Percentiles rank a stretch among this genome's conserved stretches.
phyloP scores from a whole-genome alignment of 1,140 invertebrate species.

The Lucilia cuprina region DNA sequence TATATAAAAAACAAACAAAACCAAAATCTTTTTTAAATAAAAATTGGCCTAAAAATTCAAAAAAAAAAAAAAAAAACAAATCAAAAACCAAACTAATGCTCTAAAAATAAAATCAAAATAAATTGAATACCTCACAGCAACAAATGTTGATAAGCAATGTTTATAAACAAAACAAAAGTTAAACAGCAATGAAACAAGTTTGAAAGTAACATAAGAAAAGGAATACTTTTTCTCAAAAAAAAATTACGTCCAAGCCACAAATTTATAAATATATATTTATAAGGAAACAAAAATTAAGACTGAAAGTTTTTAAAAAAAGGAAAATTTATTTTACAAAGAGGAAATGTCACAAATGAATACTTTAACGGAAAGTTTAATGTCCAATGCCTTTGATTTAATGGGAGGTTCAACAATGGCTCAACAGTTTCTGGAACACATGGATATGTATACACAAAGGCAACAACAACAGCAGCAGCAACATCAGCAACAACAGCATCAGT shows the following conservation, averaged over 20 bases:
- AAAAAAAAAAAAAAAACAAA: conserved; percentile 1
- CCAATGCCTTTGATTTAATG: conserved; percentile 46
- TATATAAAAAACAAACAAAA: conserved; percentile 7
- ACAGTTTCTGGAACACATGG: conserved; percentile 50
- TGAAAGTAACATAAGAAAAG: background rate
- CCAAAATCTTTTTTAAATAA: background rate
- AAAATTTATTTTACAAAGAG: background rate
- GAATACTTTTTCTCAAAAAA: background rate
- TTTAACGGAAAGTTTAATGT: conserved; percentile 49
- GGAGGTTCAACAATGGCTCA: conserved; percentile 43
- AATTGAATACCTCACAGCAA: background rate
- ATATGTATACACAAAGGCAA: conserved; percentile 44
- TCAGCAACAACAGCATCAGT: conserved; percentile 2
- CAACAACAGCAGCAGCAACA: conserved; percentile 40
- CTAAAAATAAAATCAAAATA: background rate
- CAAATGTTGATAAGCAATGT: conserved; percentile 33
- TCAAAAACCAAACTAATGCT: background rate
- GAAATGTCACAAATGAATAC: conserved; percentile 26
- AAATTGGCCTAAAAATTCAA: conserved; percentile 13
- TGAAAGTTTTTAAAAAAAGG: background rate
- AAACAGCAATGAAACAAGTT: background rate
- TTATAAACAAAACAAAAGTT: conserved; percentile 16
- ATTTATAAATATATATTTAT: background rate
- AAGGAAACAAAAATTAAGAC: conserved; percentile 3
- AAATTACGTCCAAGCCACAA: background rate